Percentiles rank a stretch among this genome's conserved stretches.
Evolutionary conservation across 2,888 invertebrate genomes (phyloP).

Genomic region (Diplazon laetatorius): DNA sequence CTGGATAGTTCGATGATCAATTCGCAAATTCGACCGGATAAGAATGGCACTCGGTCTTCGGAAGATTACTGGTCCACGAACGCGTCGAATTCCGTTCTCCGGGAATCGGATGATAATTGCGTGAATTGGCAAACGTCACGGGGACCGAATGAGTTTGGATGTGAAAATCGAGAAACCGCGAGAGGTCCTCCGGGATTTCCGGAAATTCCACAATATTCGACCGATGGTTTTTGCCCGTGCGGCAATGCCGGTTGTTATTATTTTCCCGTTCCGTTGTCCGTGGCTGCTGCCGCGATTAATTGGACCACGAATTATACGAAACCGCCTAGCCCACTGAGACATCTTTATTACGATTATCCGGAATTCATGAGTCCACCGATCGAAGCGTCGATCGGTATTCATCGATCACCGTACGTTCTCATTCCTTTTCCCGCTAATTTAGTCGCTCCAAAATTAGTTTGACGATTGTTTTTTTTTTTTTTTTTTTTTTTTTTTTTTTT

Average conservation of each 20-base stretch:
- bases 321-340: constrained; percentile 36
- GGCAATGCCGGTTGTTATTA: constrained; percentile 42
- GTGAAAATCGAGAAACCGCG: not conserved
- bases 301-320: constrained; percentile 6
- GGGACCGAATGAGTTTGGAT: not conserved
- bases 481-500: no score
- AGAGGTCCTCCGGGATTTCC: constrained; percentile 10
- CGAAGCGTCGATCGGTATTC: not conserved
- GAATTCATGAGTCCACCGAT: constrained; percentile 44
- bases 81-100: not conserved
- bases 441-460: not conserved
- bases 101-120: not conserved
- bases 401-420: constrained; percentile 13
- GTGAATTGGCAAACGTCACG: not conserved
- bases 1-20: no score
- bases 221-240: constrained; percentile 20
- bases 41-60: no score
- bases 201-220: not conserved
- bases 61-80: not conserved
- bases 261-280: constrained; percentile 9
- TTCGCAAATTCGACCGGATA: no score
- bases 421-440: constrained; percentile 15
- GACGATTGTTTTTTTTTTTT: no score
- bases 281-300: not conserved
- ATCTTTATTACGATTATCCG: constrained; percentile 47